Evolutionary conservation across 2,113 vertebrate genomes (phyloP).

Genomic region (Forbesichthys papilliferus): DNA sequence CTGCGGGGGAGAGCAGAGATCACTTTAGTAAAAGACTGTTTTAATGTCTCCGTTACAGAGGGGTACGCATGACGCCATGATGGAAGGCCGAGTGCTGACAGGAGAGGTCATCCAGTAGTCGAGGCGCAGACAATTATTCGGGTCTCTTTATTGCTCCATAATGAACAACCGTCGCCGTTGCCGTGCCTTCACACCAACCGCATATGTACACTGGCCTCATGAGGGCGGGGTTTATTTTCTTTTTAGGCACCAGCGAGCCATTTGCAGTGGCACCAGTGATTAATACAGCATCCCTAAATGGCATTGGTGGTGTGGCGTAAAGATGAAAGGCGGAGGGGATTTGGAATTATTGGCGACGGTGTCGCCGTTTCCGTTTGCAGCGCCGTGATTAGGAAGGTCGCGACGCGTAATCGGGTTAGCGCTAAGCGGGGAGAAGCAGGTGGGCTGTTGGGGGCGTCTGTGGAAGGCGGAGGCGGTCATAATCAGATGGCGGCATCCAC

Average conservation of each 20-base stretch:
- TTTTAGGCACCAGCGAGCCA: constrained; percentile 32
- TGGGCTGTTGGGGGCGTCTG: constrained; percentile 35
- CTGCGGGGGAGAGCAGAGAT: constrained; percentile 63
- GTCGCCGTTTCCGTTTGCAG: constrained; percentile 62
- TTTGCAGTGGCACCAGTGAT: constrained; percentile 49
- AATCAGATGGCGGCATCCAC: constrained; percentile 45
- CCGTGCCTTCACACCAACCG: no score
- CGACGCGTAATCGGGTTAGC: constrained; percentile 73
- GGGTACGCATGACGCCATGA: constrained; percentile 39
- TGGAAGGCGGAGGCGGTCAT: constrained; percentile 41
- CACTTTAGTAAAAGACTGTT: constrained; percentile 71
- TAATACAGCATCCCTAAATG: constrained; percentile 66
- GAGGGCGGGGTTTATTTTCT: not conserved
- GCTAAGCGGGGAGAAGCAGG: constrained; percentile 66
- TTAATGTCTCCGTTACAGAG: constrained; percentile 72
- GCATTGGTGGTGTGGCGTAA: constrained; percentile 41
- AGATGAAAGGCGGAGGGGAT: constrained; percentile 72
- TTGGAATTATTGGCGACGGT: constrained; percentile 64
- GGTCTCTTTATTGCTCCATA: constrained; percentile 7
- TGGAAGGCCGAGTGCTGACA: constrained; percentile 37
- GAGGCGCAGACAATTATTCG: constrained; percentile 1
- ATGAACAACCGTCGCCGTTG: not conserved
- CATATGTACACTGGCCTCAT: no score
- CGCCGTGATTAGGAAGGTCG: constrained; percentile 65
- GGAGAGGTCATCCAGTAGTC: constrained; percentile 20